These are phyloP conservation scores for Rhabdophis nuchalis DNA, from an alignment of 2,797 vertebrate species.

Conservation along the genomic window DNA sequence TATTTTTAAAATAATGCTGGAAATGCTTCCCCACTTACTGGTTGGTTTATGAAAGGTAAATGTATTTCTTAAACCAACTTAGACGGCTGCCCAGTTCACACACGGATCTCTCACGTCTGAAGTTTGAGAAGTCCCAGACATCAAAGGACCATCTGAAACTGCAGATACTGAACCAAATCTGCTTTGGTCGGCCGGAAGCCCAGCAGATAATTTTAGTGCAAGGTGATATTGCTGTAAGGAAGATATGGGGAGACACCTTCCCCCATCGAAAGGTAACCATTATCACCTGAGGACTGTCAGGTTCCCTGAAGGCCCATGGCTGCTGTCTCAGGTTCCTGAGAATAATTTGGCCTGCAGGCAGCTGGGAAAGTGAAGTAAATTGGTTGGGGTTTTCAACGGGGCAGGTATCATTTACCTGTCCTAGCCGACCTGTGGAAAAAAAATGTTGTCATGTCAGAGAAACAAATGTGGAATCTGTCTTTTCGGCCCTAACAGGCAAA, in stretches of 20 bases:
- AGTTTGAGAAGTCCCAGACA: not conserved
- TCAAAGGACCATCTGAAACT: not conserved
- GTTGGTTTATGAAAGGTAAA: not conserved
- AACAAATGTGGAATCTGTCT: conserved; percentile 47
- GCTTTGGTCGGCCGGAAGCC: conserved; percentile 36
- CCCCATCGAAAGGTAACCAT: conserved; percentile 47
- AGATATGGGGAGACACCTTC: conserved; percentile 41
- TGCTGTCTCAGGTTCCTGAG: conserved; percentile 57
- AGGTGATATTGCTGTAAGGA: conserved; percentile 40
- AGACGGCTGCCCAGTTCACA: not conserved
- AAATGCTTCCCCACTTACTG: not conserved
- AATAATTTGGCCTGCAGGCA: conserved; percentile 52
- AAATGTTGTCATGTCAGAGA: conserved; percentile 48
- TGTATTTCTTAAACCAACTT: not conserved
- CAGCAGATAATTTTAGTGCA: conserved; percentile 49
- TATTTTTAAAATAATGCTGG: not conserved
- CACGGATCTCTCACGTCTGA: not conserved
- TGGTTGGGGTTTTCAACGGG: conserved; percentile 26
- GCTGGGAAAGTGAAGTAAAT: conserved; percentile 38
- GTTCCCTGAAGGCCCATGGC: conserved; percentile 60
- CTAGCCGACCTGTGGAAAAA: conserved; percentile 42
- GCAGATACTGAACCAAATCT: not conserved
- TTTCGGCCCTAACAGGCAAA: conserved; percentile 31
- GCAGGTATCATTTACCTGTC: conserved; percentile 52
- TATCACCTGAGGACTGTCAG: conserved; percentile 55